Evolutionary conservation across 2,888 invertebrate species (phyloP), one percentile per base, ranked within the genome.

Genomic region (Pediacus dermestoides): DNA sequence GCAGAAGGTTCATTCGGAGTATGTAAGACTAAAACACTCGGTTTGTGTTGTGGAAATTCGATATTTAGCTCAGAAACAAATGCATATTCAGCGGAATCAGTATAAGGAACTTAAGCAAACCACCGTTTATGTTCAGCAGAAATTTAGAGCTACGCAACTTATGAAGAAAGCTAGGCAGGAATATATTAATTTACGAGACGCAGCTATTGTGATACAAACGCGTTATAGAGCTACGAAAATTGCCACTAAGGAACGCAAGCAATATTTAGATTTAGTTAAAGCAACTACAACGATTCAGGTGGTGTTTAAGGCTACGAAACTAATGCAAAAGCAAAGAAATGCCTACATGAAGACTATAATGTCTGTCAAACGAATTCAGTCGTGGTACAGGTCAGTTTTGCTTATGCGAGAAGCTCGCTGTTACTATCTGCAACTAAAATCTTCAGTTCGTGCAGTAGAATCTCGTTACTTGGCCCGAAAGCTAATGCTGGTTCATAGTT

Each of bases 121-220:
- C 4, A 11, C 13, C 14, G 14, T 28, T 11, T n/a, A 11, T 3
- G 10, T 28, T 11, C 28, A 28, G 14, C 4, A 4, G 4, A 9
- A 10, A 14, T 28, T 25, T 4, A 57, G 47, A 34, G 67, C 70
- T 46, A 12, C 72, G 50, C 42, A 58, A 9, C 42, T 64, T 56
- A 66, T 74, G 71, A 68, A 13, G 12, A 7, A 13, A 18, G 6
- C 21, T 3, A 9, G 16, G 7, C 2, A 32, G 7, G 9, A 38
- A 8, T 42, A 31, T 16, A 12, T 22, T 67, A 60, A 48, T 46
- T 21, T 41, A 44, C 71, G 67, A 27, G 53, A 63, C 11, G 59
- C 70, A 3, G 67, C 71, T 11, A 61, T 73, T 9, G 47, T 47
- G 2, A 60, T 81, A 28, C 81, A 82, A 50, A 65, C 58, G 33